Evolutionary conservation across 2,888 invertebrate species (phyloP).

Genomic region (Camptogramma bilineatum): DNA sequence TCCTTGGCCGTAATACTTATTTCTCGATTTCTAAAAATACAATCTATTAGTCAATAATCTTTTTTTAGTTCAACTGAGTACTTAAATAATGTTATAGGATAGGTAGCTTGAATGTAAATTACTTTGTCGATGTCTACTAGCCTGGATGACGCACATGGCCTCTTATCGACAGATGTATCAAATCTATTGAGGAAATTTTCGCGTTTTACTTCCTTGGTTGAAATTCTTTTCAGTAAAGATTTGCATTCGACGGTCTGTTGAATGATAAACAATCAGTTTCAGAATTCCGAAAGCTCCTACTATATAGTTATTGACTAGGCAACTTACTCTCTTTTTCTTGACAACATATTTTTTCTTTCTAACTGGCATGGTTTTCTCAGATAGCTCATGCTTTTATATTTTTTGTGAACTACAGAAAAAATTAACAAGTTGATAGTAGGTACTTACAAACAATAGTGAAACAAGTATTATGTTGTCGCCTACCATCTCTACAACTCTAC

Average conservation of each 20-base stretch:
- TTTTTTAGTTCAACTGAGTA: neutral
- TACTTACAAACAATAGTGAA: too few species aligned
- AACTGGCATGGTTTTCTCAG: slow-evolving; percentile 50
- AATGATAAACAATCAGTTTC: neutral
- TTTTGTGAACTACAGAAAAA: slow-evolving; percentile 22
- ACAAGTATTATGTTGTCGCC: too few species aligned
- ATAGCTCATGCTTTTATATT: slow-evolving; percentile 45
- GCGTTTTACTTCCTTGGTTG: slow-evolving; percentile 4
- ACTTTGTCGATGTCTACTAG: slow-evolving; percentile 12
- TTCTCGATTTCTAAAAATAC: slow-evolving; percentile 26
- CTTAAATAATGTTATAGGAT: neutral
- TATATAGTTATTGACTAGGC: neutral
- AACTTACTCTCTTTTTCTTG: slow-evolving; percentile 54
- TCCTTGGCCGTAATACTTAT: slow-evolving; percentile 44
- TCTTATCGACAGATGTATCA: slow-evolving; percentile 14
- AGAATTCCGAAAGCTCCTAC: too few species aligned
- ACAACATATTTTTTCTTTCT: slow-evolving; percentile 50
- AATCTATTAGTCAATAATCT: neutral
- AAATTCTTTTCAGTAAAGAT: slow-evolving; percentile 17
- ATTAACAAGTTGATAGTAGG: neutral
- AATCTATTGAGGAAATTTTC: slow-evolving; percentile 1
- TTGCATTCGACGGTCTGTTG: slow-evolving; percentile 24
- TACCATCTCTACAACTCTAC: too few species aligned
- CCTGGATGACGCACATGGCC: slow-evolving; percentile 21
- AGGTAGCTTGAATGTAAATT: neutral